Evolutionary conservation across 1,140 invertebrate genomes (phyloP), one percentile per base, ranked within the genome.

Genomic region (Penaeus chinensis): DNA sequence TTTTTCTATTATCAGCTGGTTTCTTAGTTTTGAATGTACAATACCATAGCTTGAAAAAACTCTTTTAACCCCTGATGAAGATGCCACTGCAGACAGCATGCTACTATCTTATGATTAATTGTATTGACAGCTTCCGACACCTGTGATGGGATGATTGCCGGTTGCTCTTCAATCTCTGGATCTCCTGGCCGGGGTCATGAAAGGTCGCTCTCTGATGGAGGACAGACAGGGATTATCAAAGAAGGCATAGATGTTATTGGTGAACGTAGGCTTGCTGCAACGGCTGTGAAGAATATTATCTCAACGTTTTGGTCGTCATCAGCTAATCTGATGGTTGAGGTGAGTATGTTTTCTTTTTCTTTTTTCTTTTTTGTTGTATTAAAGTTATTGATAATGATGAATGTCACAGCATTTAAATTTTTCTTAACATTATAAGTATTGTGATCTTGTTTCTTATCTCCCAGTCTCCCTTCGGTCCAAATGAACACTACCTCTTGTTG

Each of bases 281-380:
- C 86, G 77, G 94, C 94, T 71, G 95, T 96, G 5, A 96, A 96
- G 91, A 95, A 94, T 2, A 94, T 96, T 71, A 92, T 96, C 5
- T 95, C 94, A 19, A 94, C 95, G 87, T 91, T 96, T 1, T 91
- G 96, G 84, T 94, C 95, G 1, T 94, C 94, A 4, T 91, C 91
- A 8, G 91, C 92, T 37, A 92, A 92, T 32, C 92, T 91, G 60
- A 54, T 91, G 0, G 93, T 96, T 90, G 91, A 93, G 92, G 94
- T 94, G 90, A 85, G 90, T 82, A 1, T 76, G 77, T 65, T 24
- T 74, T 69, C 3, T 82, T 82, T 78, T 37, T 32, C 10, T 82
- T 47, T 54, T 18, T 80, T 60, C 1, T 62, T 61, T n/a, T 8
- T 61, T 32, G 7, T 61, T 4, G 0, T n/a, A 61, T 24, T 83